These are phyloP conservation scores for Recurvirostra avosetta DNA, from an alignment of 2,113 vertebrate species.

Conservation along the genomic window DNA sequence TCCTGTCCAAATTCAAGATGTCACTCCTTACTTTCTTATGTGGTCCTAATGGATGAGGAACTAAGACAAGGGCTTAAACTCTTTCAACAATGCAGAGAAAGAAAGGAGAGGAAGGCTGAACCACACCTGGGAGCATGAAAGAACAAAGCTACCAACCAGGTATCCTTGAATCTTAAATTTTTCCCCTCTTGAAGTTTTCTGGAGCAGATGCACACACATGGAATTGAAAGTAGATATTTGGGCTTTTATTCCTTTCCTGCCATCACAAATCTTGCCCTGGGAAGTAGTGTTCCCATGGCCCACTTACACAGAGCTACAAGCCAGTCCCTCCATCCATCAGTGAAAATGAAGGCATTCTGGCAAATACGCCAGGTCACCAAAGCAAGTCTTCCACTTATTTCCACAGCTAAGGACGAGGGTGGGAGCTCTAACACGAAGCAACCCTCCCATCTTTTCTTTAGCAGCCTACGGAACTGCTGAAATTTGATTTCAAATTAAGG, in stretches of 20 bases:
- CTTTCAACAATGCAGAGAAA: background rate
- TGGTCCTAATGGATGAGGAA: background rate
- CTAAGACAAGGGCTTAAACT: background rate
- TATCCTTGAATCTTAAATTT: background rate
- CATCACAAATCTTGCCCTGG: background rate
- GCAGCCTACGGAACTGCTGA: background rate
- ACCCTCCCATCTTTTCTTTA: background rate
- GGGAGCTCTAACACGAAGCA: background rate
- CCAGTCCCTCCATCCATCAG: background rate
- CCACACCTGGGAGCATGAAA: background rate
- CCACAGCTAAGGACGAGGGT: background rate
- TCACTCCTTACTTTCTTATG: background rate
- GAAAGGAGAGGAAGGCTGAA: background rate
- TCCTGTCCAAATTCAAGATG: background rate
- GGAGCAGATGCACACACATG: background rate
- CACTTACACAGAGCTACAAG: background rate
- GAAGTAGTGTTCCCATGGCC: background rate
- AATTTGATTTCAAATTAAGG: background rate
- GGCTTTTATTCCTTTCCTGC: background rate
- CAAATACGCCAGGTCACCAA: fast-evolving
- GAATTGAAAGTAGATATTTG: background rate
- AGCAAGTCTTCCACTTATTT: background rate
- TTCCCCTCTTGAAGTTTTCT: background rate
- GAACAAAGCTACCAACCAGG: background rate
- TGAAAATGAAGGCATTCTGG: background rate